These are phyloP conservation scores for Drosophila siamana DNA, from an alignment of 2,888 invertebrate species.

Conservation along the genomic window DNA sequence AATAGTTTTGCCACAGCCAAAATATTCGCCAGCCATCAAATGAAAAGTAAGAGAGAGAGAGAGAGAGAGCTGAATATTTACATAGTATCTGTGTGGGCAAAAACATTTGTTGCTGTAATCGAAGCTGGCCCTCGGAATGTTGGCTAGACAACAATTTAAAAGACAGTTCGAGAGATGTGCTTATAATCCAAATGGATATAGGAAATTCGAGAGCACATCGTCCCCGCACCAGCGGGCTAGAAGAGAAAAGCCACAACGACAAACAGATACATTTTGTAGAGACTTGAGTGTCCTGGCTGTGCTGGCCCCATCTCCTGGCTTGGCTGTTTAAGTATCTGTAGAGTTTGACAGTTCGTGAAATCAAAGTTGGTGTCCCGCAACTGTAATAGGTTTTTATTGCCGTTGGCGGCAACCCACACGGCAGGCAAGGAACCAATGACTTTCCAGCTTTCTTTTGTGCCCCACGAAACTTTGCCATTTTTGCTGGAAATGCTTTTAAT, in stretches of 20 bases:
- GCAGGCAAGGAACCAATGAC: constrained; percentile 23
- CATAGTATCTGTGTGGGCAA: neutral
- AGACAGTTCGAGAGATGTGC: neutral
- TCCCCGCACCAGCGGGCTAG: neutral
- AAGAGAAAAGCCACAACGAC: constrained; percentile 1
- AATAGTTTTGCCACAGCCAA: neutral
- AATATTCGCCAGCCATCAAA: neutral
- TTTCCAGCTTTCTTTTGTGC: constrained; percentile 33
- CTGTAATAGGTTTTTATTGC: constrained; percentile 74
- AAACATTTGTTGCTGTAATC: neutral
- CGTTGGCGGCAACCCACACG: constrained; percentile 35
- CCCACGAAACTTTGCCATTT: constrained; percentile 61
- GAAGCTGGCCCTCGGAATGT: neutral
- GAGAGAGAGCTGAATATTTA: neutral
- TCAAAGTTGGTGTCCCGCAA: constrained; percentile 72
- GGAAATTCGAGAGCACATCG: neutral
- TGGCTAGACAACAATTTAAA: neutral
- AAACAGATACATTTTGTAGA: constrained; percentile 2
- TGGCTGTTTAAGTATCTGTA: constrained; percentile 16
- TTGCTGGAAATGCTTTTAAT: constrained; percentile 70
- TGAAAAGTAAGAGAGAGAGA: neutral
- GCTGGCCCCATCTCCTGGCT: too few relatives aligned
- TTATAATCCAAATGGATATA: constrained; percentile 5
- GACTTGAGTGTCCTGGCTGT: constrained; percentile 4
- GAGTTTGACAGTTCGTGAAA: constrained; percentile 67